Conservation (phyloP, 2,113 vertebrate species). For the Accipiter cooperii region DNA sequence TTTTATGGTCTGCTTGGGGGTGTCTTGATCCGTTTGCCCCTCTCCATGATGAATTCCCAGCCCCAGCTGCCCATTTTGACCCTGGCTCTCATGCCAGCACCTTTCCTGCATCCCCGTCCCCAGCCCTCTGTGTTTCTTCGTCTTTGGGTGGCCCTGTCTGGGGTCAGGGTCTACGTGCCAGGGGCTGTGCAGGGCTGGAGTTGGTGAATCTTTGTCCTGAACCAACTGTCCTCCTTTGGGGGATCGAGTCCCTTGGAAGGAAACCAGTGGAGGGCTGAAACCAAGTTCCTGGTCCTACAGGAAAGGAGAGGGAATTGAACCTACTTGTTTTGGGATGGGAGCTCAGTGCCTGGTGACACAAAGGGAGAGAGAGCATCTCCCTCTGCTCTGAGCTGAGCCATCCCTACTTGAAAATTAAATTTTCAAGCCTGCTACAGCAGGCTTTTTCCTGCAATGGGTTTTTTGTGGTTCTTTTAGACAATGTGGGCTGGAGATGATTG, state of each 20-base stretch:
- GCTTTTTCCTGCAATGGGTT: not conserved
- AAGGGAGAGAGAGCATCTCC: not conserved
- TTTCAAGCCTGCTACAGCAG: not conserved
- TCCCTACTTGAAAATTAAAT: not conserved
- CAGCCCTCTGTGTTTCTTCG: not conserved
- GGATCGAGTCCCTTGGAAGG: not conserved
- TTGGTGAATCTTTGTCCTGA: not conserved
- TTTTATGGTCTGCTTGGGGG: not conserved
- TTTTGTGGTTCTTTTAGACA: not conserved
- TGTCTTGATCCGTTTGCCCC: not conserved
- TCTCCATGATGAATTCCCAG: not conserved
- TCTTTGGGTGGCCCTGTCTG: not conserved
- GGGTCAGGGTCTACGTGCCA: not conserved
- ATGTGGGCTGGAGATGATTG: not conserved
- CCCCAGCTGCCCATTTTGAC: not conserved
- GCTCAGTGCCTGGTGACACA: not conserved
- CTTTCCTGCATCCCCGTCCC: not conserved
- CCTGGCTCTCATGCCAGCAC: not conserved
- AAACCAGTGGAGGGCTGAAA: not conserved
- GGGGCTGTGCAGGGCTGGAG: not conserved
- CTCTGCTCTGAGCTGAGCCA: not conserved
- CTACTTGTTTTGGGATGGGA: not conserved
- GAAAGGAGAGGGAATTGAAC: not conserved
- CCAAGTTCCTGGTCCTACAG: not conserved
- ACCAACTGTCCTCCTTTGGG: not conserved